phyloP scores from a whole-genome alignment of 2,797 vertebrate genomes.

The Apogon hyalosoma region DNA sequence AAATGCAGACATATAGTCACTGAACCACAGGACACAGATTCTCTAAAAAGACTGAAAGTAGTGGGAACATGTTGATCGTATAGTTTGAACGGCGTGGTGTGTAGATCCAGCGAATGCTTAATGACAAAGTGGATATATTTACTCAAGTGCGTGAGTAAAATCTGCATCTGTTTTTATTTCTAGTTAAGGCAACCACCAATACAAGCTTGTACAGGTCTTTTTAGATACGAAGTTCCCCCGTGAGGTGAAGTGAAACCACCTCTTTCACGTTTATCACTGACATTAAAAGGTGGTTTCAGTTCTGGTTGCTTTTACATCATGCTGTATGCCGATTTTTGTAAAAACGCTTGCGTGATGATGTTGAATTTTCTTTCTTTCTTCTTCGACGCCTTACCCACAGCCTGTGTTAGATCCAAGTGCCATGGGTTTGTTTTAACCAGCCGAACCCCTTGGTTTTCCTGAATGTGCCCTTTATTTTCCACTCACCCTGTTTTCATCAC shows the following conservation, averaged over 20 bases:
- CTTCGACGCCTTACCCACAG: slow-evolving; percentile 55
- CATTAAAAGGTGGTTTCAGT: slow-evolving; percentile 28
- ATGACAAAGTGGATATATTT: background rate
- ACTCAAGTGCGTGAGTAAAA: slow-evolving; percentile 15
- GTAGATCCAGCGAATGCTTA: slow-evolving; percentile 3
- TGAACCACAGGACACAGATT: slow-evolving; percentile 12
- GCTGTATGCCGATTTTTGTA: slow-evolving; percentile 24
- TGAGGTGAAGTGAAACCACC: slow-evolving; percentile 6
- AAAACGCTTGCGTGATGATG: slow-evolving; percentile 19
- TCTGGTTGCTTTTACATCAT: slow-evolving; percentile 29
- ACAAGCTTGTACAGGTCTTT: slow-evolving; percentile 24
- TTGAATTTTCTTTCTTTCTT: slow-evolving; percentile 16
- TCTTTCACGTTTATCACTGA: slow-evolving; percentile 5
- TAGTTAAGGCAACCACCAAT: background rate
- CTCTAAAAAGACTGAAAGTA: slow-evolving; percentile 14
- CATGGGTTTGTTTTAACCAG: slow-evolving; percentile 37
- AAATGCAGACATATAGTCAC: slow-evolving; percentile 15
- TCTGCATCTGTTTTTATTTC: slow-evolving; percentile 12
- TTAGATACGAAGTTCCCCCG: background rate
- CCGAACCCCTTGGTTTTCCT: background rate
- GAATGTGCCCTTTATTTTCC: slow-evolving; percentile 3
- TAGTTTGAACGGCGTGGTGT: slow-evolving; percentile 15
- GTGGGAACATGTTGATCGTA: background rate
- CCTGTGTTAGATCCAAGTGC: slow-evolving; percentile 49
- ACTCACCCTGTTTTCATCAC: slow-evolving; percentile 8